These are phyloP conservation scores for Agrotis segetum DNA, from an alignment of 2,888 invertebrate species.

Conservation along the genomic window DNA sequence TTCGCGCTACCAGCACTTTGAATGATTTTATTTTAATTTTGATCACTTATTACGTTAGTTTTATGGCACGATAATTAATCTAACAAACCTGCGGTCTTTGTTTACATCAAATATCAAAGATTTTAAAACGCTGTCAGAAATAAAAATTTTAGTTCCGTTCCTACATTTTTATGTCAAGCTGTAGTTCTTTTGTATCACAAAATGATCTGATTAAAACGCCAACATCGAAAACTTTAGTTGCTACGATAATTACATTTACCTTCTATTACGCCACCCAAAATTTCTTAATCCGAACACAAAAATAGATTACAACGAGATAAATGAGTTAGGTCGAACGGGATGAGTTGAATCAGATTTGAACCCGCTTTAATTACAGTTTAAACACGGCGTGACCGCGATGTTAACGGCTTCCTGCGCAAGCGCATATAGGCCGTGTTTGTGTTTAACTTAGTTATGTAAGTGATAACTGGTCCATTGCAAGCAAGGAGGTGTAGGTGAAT, in stretches of 20 bases:
- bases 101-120: too few species aligned
- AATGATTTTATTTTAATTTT: too few species aligned
- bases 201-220: background rate
- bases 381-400: conserved; percentile 81
- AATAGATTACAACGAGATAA: conserved; percentile 58
- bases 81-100: too few species aligned
- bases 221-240: conserved; percentile 10
- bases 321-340: conserved; percentile 61
- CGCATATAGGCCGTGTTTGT: conserved; percentile 81
- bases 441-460: conserved; percentile 79
- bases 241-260: conserved; percentile 18
- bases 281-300: conserved; percentile 43
- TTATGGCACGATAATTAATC: too few species aligned
- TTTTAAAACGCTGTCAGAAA: too few species aligned
- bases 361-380: conserved; percentile 84
- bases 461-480: conserved; percentile 77
- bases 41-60: too few species aligned
- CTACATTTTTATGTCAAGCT: too few species aligned
- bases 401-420: conserved; percentile 85
- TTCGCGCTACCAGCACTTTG: too few species aligned
- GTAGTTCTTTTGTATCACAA: background rate
- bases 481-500: conserved; percentile 17
- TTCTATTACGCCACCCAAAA: conserved; percentile 24
- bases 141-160: too few species aligned
- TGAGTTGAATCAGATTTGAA: conserved; percentile 79